These are phyloP conservation scores for Denticeps clupeoides DNA, from an alignment of 2,797 vertebrate genomes.

Conservation along the genomic window DNA sequence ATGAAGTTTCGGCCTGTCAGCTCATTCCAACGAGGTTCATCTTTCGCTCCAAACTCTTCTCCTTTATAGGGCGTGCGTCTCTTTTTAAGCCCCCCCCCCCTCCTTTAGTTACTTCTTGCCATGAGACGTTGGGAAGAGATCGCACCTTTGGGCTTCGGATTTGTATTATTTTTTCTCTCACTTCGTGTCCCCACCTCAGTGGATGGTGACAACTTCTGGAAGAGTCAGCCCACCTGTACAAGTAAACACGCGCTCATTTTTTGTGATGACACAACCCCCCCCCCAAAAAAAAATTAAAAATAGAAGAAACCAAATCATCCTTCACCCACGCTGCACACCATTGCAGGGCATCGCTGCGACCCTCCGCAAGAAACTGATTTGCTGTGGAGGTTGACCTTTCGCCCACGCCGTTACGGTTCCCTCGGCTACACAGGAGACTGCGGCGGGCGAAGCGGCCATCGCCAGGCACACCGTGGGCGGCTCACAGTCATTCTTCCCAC, in stretches of 20 bases:
- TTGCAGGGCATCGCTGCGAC: neutral
- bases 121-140: conserved; percentile 15
- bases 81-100: conserved; percentile 5
- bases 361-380: too few species aligned
- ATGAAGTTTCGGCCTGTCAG: conserved; percentile 15
- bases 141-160: conserved; percentile 6
- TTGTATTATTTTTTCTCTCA: neutral
- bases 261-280: too few species aligned
- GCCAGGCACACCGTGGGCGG: too few species aligned
- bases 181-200: neutral
- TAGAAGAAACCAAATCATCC: conserved; percentile 6
- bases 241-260: conserved; percentile 9
- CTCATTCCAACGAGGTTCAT: conserved; percentile 10
- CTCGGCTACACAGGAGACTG: too few species aligned
- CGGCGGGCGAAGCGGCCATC: too few species aligned
- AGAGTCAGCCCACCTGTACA: conserved; percentile 7
- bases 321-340: neutral
- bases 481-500: neutral
- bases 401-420: too few species aligned
- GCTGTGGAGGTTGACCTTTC: too few species aligned
- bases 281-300: too few species aligned
- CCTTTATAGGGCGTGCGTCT: conserved; percentile 1
- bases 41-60: too few species aligned
- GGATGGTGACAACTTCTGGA: conserved; percentile 6
- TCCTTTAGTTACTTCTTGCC: conserved; percentile 8